Conservation (phyloP, 2,888 invertebrate species). For the Polydrusus cervinus region DNA sequence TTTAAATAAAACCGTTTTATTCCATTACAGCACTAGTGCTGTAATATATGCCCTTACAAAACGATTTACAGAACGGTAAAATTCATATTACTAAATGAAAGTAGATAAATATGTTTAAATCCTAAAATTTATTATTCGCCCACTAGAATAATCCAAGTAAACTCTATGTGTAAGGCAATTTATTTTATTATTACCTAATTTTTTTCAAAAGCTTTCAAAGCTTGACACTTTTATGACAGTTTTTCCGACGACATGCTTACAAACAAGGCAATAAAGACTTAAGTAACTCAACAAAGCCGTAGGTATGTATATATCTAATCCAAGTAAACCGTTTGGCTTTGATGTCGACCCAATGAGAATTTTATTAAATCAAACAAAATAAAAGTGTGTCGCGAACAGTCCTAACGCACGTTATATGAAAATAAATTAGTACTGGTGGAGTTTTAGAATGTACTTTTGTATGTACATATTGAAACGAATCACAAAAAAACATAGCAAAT, state of each 20-base stretch:
- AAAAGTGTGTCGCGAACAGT: constrained; percentile 30
- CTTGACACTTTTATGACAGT: background rate
- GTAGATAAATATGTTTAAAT: no score
- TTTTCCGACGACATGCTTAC: background rate
- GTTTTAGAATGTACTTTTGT: constrained; percentile 1
- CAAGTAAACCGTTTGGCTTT: background rate
- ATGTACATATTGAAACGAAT: no score
- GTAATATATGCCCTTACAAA: no score
- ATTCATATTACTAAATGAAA: no score
- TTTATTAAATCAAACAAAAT: constrained; percentile 34
- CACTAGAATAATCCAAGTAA: background rate
- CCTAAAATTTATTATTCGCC: no score
- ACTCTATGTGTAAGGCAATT: background rate
- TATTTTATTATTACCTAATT: constrained; percentile 2
- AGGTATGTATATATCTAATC: constrained; percentile 9
- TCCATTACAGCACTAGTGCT: no score
- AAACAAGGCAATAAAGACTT: constrained; percentile 4
- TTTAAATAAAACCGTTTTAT: no score
- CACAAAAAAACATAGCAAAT: no score
- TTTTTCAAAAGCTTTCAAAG: background rate
- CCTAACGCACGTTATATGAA: constrained; percentile 30
- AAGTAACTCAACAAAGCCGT: constrained; percentile 1
- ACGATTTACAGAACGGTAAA: no score
- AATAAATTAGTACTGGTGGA: constrained; percentile 20
- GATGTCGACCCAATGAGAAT: constrained; percentile 13